phyloP scores from a whole-genome alignment of 2,888 invertebrate species.

The Trichopoda pennipes region DNA sequence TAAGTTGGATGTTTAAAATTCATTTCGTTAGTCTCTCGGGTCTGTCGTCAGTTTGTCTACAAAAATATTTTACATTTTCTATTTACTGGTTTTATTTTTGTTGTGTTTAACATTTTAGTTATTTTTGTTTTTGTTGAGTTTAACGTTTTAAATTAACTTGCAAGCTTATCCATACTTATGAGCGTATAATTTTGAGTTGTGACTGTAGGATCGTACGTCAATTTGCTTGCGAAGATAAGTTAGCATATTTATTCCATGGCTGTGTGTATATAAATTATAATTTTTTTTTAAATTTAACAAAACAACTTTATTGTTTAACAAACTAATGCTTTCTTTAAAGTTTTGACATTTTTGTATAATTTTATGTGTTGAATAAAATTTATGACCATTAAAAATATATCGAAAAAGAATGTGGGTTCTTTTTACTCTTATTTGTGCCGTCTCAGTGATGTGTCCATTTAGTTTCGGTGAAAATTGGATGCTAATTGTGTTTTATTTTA shows the following conservation, averaged over 20 bases:
- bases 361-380: too few species aligned
- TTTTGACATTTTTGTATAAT: too few species aligned
- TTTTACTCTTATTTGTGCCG: too few species aligned
- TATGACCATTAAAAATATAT: too few species aligned
- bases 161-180: neutral
- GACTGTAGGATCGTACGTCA: neutral
- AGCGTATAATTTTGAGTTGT: neutral
- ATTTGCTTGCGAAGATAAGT: neutral
- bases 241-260: neutral
- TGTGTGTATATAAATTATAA: neutral
- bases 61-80: neutral
- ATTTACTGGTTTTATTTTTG: neutral
- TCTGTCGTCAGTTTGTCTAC: slow-evolving; percentile 39
- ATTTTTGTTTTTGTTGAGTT: neutral
- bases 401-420: too few species aligned
- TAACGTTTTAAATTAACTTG: too few species aligned
- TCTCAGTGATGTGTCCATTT: too few species aligned
- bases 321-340: too few species aligned
- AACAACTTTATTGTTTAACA: too few species aligned
- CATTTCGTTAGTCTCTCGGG: neutral
- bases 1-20: neutral
- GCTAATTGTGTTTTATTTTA: too few species aligned
- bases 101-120: too few species aligned
- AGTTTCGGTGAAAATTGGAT: too few species aligned
- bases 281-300: neutral